A percentile compares a stretch with the other conserved stretches of the same genome.
Evolutionary conservation across 2,888 invertebrate species (phyloP).

Genomic region (Tetranychus truncatus): DNA sequence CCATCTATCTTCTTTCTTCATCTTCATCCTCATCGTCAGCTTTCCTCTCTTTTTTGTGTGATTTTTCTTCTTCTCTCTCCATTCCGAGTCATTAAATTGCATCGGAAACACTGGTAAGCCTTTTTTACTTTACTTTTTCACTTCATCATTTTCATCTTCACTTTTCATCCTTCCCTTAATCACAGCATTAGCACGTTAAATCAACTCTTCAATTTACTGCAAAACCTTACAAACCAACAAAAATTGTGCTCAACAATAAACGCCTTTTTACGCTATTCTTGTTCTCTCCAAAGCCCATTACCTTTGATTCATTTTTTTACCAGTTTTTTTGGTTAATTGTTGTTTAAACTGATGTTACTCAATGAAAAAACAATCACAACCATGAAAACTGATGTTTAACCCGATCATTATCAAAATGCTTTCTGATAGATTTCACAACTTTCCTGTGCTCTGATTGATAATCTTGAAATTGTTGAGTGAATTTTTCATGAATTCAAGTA

Average conservation of each 20-base stretch:
- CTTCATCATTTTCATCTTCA: background rate
- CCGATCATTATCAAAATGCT: too few species aligned
- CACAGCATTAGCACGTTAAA: background rate
- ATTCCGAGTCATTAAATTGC: background rate
- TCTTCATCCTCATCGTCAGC: background rate
- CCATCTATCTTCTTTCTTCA: background rate
- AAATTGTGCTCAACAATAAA: background rate
- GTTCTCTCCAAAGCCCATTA: background rate
- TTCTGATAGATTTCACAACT: too few species aligned
- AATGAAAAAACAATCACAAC: too few species aligned
- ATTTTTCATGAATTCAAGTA: too few species aligned
- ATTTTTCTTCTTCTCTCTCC: background rate
- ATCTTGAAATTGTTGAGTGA: too few species aligned
- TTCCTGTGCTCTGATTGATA: too few species aligned
- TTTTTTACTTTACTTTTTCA: background rate
- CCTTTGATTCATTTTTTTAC: too few species aligned
- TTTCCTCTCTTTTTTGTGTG: background rate
- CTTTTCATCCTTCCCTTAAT: background rate
- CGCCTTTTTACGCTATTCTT: background rate
- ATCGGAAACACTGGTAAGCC: background rate
- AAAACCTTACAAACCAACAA: background rate
- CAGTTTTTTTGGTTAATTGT: too few species aligned
- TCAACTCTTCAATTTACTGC: background rate
- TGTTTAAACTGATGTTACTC: too few species aligned
- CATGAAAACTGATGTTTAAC: too few species aligned